Evolutionary conservation across 2,888 invertebrate species (phyloP), one percentile per base, ranked within the genome.

Genomic region (Drosophila pseudotalamancana): DNA sequence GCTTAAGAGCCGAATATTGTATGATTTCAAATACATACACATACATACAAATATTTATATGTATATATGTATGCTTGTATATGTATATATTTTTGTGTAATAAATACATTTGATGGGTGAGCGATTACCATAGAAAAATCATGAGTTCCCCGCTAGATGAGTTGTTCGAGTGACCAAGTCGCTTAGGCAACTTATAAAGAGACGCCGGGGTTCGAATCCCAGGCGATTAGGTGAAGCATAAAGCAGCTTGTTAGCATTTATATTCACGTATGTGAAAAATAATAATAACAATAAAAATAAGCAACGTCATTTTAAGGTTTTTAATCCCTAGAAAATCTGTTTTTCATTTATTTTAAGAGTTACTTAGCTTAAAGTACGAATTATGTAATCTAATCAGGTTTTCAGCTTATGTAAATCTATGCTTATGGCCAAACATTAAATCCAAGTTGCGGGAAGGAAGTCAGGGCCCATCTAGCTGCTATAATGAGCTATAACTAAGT

Each of bases 401-500:
- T 14, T 3, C 25, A 25, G 14, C 14, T 25, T 25, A 42, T 25
- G 25, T 25, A 25, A 42, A 42, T 42, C 11, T 11, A 6, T 14
- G n/a, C n/a, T n/a, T n/a, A n/a, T n/a, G n/a, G n/a, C n/a, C n/a
- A n/a, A n/a, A n/a, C n/a, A n/a, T n/a, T n/a, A n/a, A n/a, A n/a
- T n/a, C n/a, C n/a, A n/a, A n/a, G n/a, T n/a, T n/a, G 1, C 5
- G 8, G 23, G 9, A 11, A 23, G 34, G 11, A 27, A 31, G 19
- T 31, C 9, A 19, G 43, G 12, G 43, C 27, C 27, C 27, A n/a
- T n/a, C n/a, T n/a, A 14, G 6, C 5, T 32, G 32, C 12, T 12
- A 32, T 73, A 73, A 62, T 49, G 73, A 68, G 73, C 50, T 12
- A 21, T 32, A 43, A 56, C 55, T 62, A 45, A 72, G 60, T 42